Base-by-base conservation (phyloP, 1,140 invertebrate species). In the Melipona quadrifasciata region DNA sequence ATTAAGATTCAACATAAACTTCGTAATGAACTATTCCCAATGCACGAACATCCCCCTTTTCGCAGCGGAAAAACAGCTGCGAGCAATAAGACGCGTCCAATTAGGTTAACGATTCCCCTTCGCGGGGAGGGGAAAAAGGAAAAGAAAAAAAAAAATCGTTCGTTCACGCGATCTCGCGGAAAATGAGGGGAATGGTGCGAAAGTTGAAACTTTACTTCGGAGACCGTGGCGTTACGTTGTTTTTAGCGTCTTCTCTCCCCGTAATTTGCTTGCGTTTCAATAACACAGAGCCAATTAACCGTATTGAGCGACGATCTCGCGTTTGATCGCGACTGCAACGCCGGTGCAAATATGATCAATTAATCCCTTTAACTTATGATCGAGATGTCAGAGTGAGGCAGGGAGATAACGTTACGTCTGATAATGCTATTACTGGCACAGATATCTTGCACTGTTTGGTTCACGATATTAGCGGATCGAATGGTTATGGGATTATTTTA, bases 161-260 rank as follows among this genome's bases (percentile, higher is more conserved):
- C n/a, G 77, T 84, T 87, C 86, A 85, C 84, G 87, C 82, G 86
- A 88, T 88, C 84, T 76, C 67, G 74, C 34, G 53, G 61, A 68
- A 76, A 82, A 68, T 67, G 71, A 58, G 17, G 17, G 58, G 10
- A 21, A 76, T 76, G 61, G 55, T 57, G 77, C 58, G 61, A 88
- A 47, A 88, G 82, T 78, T 39, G 71, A 61, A 55, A 68, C 27
- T n/a, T n/a, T n/a, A n/a, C n/a, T n/a, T 16, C 39, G n/a, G 39
- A 39, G 67, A 19, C 21, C 0, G 10, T 21, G 17, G 17, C 34
- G 47, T n/a, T 47, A 14, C 39, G 58, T 61, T 57, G 55, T 71
- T 58, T 70, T 51, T 31, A 55, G 17, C 72, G 24, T 8, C n/a
- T 31, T 6, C 0, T 2, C 47, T 53, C 47, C 1, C 16, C 2